These are phyloP conservation scores for Portunus trituberculatus DNA, from an alignment of 1,140 invertebrate genomes.

Conservation along the genomic window DNA sequence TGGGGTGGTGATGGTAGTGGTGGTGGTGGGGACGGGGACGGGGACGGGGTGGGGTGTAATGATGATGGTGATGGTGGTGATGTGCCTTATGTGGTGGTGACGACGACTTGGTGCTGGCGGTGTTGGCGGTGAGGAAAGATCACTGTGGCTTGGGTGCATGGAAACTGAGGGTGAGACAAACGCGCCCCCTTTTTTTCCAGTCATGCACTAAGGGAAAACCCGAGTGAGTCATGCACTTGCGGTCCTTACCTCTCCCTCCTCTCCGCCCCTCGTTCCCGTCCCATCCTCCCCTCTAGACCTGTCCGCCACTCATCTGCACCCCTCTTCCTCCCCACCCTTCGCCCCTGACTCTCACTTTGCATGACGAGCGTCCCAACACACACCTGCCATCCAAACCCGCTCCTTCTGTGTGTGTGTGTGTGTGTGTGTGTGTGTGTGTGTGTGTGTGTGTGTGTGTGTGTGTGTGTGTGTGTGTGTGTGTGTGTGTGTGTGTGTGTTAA, in stretches of 20 bases:
- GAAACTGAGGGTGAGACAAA: not conserved
- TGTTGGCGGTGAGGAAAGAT: not conserved
- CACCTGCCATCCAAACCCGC: not conserved
- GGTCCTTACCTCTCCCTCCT: not conserved
- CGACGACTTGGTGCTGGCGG: not conserved
- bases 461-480: not conserved
- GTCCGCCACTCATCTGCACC: no score
- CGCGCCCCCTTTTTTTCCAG: not conserved
- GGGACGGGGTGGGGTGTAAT: not conserved
- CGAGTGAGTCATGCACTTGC: not conserved
- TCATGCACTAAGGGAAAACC: not conserved
- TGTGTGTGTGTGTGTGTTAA: not conserved
- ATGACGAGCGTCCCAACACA: not conserved
- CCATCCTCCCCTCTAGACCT: not conserved
- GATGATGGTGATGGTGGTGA: conserved; percentile 16
- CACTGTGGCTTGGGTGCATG: not conserved
- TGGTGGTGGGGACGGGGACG: no score
- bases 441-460: conserved; percentile 33
- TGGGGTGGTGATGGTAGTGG: no score
- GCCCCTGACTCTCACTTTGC: conserved; percentile 6
- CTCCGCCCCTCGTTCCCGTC: not conserved
- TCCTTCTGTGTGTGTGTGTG: not conserved
- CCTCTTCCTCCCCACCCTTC: no score
- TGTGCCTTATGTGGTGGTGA: not conserved
- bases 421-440: conserved; percentile 27